Conservation (phyloP, 2,113 vertebrate genomes). For the Syrrhaptes paradoxus region DNA sequence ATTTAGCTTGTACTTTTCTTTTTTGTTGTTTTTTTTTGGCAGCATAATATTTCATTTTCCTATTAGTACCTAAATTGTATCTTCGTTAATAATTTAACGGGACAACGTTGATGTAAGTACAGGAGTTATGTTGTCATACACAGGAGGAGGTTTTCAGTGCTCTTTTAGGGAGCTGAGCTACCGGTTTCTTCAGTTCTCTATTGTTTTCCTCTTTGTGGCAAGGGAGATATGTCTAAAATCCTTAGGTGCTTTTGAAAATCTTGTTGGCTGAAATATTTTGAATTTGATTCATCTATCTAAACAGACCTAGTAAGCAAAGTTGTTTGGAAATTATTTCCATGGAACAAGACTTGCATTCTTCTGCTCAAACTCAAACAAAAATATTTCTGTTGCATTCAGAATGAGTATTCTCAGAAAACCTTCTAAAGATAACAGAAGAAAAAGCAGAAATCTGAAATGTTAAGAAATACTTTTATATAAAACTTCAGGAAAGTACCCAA, state of each 20-base stretch:
- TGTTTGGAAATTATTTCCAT: not conserved
- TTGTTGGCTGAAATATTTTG: not conserved
- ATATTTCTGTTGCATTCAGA: not conserved
- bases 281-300: not conserved
- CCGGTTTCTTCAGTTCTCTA: not conserved
- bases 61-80: not conserved
- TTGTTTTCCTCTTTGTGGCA: not conserved
- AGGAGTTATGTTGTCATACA: not conserved
- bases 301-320: not conserved
- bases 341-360: not conserved
- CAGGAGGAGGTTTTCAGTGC: not conserved
- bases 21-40: not conserved
- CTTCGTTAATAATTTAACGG: not conserved
- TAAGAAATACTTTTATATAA: not conserved
- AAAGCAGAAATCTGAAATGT: not conserved
- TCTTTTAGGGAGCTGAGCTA: not conserved
- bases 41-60: not conserved
- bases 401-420: not conserved
- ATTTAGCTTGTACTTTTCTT: not conserved
- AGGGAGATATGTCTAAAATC: not conserved
- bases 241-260: not conserved
- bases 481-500: not conserved
- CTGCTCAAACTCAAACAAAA: not conserved
- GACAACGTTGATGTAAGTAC: not conserved
- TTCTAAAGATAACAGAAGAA: not conserved